Evolutionary conservation across 1,140 invertebrate species (phyloP), one percentile per base, ranked within the genome.

Genomic region (Drosophila kohkoa): DNA sequence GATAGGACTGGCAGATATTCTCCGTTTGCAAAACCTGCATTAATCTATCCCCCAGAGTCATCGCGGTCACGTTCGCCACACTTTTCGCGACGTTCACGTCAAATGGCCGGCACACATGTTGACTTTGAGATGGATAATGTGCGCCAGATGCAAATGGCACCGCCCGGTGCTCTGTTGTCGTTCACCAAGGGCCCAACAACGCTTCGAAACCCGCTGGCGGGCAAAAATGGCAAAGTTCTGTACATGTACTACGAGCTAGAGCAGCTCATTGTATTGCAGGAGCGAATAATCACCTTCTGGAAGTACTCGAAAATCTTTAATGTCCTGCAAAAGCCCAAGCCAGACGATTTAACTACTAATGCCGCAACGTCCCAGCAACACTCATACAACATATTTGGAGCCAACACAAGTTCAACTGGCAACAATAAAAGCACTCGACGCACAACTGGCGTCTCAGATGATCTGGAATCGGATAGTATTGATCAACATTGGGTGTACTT

Each of bases 211-310:
- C 91, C 91, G 30, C 74, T 92, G 48, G 77, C 81, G 55, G 52
- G 60, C 11, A 80, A 81, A 58, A 58, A 87, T 20, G 91, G 91
- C 35, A 48, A 59, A 7, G 88, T 92, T 1, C 52, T 92, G 3
- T 78, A 92, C 51, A 86, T 91, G 49, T 92, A 79, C 55, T 91
- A 87, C 46, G 91, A 92, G 72, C 68, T 87, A 10, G 91, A 92
- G 10, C 81, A 91, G 45, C 75, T 92, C 0, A 91, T 92, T 38
- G 87, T 90, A 5, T 35, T 92, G 52, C 91, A 92, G 57, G 91
- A 92, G 59, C 73, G 38, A 3, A 46, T 72, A 16, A 52, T 92
- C 7, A 81, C 79, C 6, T 92, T 92, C 46, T 92, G 91, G 91
- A 92, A 92, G 52, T 92, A 74, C 58, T 88, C 79, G 0, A 91